Evolutionary conservation across 2,113 vertebrate genomes (phyloP), one percentile per base, ranked within the genome.

Genomic region (Nanorana parkeri): DNA sequence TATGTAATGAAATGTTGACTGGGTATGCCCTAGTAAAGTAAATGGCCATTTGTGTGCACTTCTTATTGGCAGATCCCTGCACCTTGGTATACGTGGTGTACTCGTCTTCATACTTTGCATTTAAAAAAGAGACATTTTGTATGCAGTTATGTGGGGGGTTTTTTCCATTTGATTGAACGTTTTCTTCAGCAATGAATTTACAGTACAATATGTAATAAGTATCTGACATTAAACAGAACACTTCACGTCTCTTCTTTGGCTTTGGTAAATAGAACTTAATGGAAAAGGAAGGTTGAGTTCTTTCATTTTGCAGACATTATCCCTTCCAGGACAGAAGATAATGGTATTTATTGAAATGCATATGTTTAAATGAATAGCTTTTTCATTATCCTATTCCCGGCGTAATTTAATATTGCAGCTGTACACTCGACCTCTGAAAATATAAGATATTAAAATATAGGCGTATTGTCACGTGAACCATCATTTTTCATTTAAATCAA

Each of bases 401-500:
- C n/a, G 58, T 79, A 66, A 68, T 79, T 66, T 68, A 58, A 58
- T 79, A 56, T 17, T 29, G 41, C 7, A 4, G 3, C 32, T 68
- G 28, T 68, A 68, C 36, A 56, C 15, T 19, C 20, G 32, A 24
- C 24, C 52, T 65, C 17, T 21, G 23, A 77, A 54, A 68, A 56
- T 32, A 78, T 67, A 51, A 17, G 63, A 79, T 68, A 58, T 65
- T 55, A 16, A 36, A 41, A 68, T 36, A 56, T 19, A 29, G 19
- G 2, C 56, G 20, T 79, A 19, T 79, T n/a, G 26, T 79, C 17
- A 36, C 58, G 68, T 36, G 41, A 58, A 10, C 29, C 52, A 68
- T 67, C 61, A 55, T 68, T 28, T 41, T 79, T 29, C 65, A 79
- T 79, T 60, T 36, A 19, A 17, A 55, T 36, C 52, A 68, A 47